Conservation (phyloP, 2,888 invertebrate genomes). For the Melolontha melolontha region DNA sequence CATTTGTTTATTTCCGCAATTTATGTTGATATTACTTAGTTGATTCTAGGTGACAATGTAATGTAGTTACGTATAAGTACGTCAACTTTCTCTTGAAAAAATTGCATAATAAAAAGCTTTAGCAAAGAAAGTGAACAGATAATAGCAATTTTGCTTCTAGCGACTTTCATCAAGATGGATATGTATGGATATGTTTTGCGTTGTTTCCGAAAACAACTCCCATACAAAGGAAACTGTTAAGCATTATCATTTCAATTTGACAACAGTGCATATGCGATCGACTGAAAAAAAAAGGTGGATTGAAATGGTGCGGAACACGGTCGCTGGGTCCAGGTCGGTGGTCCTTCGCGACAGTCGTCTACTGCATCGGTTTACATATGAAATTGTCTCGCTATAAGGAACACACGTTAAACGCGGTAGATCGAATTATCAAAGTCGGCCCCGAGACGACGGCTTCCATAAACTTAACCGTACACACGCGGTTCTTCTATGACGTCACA, state of each 20-base stretch:
- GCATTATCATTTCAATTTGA: constrained; percentile 22
- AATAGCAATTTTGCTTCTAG: too few species aligned
- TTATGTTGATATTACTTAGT: too few species aligned
- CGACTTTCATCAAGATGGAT: too few species aligned
- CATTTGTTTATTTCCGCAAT: too few species aligned
- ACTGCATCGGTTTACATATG: constrained; percentile 54
- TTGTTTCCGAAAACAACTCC: too few species aligned
- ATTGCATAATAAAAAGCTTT: too few species aligned
- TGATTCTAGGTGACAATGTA: too few species aligned
- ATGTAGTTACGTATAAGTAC: too few species aligned
- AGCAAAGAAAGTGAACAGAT: too few species aligned
- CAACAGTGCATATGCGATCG: constrained; percentile 19
- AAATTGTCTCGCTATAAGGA: constrained; percentile 54
- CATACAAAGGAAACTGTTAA: not conserved
- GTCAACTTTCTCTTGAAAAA: too few species aligned
- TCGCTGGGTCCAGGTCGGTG: constrained; percentile 48
- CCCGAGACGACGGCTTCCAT: constrained; percentile 48
- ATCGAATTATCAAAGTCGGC: constrained; percentile 55
- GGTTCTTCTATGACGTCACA: constrained; percentile 51
- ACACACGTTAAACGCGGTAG: constrained; percentile 55
- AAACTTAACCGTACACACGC: constrained; percentile 49
- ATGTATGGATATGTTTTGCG: too few species aligned
- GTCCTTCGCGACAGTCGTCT: constrained; percentile 45
- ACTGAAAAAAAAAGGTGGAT: constrained; percentile 37
- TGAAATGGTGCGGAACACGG: constrained; percentile 20